These are phyloP conservation scores for Lissonota sp. DNA, from an alignment of 2,888 invertebrate species.

Conservation along the genomic window DNA sequence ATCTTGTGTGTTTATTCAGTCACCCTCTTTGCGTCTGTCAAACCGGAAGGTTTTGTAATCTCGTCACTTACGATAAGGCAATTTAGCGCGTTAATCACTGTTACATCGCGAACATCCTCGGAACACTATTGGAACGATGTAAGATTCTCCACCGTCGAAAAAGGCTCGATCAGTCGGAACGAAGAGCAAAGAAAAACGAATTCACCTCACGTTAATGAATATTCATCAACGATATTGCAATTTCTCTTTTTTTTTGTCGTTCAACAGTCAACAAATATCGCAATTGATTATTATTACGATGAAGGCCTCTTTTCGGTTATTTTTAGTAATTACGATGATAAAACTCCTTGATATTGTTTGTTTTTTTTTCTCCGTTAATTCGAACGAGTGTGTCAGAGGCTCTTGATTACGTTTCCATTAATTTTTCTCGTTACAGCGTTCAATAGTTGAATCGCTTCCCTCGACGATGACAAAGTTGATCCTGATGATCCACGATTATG, in stretches of 20 bases:
- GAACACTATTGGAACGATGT: not conserved
- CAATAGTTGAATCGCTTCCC: slow-evolving; percentile 41
- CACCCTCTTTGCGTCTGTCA: too few relatives aligned
- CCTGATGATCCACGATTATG: slow-evolving; percentile 65
- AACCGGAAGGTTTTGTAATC: too few relatives aligned
- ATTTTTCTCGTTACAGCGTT: slow-evolving; percentile 29
- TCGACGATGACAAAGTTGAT: slow-evolving; percentile 52
- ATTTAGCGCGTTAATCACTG: slow-evolving; percentile 57
- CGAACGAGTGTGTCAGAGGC: slow-evolving; percentile 74
- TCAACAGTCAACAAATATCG: slow-evolving; percentile 42
- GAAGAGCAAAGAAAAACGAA: not conserved
- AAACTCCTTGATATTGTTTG: not conserved
- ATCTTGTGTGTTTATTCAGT: not conserved
- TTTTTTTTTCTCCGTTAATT: slow-evolving; percentile 22
- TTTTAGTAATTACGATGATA: slow-evolving; percentile 21
- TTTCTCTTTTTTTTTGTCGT: slow-evolving; percentile 3
- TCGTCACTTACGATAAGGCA: slow-evolving; percentile 61
- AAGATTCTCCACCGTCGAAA: not conserved
- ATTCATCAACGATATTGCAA: slow-evolving; percentile 4
- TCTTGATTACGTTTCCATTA: slow-evolving; percentile 52
- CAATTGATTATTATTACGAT: slow-evolving; percentile 12
- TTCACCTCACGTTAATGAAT: not conserved
- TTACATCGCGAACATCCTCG: slow-evolving; percentile 28
- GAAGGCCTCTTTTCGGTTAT: slow-evolving; percentile 55
- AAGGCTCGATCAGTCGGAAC: slow-evolving; percentile 27